Conservation (phyloP, 2,888 invertebrate species). For the Cyclophora punctaria region DNA sequence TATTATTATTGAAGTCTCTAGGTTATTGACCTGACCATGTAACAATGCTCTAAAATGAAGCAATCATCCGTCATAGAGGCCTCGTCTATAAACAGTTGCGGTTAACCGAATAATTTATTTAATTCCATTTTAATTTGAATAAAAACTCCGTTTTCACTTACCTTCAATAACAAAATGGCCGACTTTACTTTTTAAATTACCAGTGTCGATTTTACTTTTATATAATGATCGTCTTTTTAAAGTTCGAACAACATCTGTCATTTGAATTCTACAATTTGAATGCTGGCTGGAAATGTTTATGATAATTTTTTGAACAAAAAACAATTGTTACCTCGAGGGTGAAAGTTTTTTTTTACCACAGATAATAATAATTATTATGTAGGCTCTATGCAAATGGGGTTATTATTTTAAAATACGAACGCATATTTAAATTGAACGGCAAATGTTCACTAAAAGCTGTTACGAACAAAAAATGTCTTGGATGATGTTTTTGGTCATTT, state of each 20-base stretch:
- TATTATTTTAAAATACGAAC: neutral
- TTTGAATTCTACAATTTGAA: constrained; percentile 11
- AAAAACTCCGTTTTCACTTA: constrained; percentile 21
- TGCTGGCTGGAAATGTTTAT: constrained; percentile 8
- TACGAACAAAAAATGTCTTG: constrained; percentile 1
- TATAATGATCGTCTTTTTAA: too few relatives aligned
- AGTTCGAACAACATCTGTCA: constrained; percentile 5
- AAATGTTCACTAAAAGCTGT: constrained; percentile 5
- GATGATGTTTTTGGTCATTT: constrained; percentile 4
- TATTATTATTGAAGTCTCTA: neutral
- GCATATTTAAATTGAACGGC: constrained; percentile 1
- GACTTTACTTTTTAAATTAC: constrained; percentile 20
- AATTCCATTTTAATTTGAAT: constrained; percentile 58
- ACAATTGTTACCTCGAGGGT: constrained; percentile 6
- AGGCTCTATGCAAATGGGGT: neutral
- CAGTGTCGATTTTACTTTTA: too few relatives aligned
- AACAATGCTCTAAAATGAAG: constrained; percentile 17
- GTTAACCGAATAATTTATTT: constrained; percentile 54
- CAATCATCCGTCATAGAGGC: constrained; percentile 15
- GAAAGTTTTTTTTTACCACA: neutral
- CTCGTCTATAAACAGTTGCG: constrained; percentile 38
- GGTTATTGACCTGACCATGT: constrained; percentile 10
- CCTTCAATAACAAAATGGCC: constrained; percentile 11
- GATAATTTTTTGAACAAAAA: constrained; percentile 25
- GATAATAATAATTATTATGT: constrained; percentile 9